Evolutionary conservation across 2,888 invertebrate genomes (phyloP).

Genomic region (Parasteatoda lunata): DNA sequence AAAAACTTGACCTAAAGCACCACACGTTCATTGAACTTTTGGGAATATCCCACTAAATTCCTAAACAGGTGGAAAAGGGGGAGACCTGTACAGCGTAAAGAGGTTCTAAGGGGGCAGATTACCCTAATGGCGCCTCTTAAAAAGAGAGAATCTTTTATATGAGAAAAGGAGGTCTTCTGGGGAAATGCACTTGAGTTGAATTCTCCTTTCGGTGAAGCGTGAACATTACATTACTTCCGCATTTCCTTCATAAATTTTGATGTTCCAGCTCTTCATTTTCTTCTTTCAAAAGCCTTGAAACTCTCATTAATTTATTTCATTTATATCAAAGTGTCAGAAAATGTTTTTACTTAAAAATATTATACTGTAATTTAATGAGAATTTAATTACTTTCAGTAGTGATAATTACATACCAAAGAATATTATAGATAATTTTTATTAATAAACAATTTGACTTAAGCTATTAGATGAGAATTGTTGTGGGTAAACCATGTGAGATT

Average conservation of each 20-base stretch:
- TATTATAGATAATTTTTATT: no score
- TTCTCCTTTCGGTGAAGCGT: neutral
- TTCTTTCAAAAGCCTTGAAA: no score
- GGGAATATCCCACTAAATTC: slow-evolving; percentile 31
- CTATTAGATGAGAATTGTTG: no score
- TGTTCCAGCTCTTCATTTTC: neutral
- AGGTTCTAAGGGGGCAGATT: neutral
- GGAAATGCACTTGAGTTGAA: slow-evolving; percentile 14
- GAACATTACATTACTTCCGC: neutral
- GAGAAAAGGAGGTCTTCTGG: slow-evolving; percentile 18
- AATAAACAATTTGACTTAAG: no score
- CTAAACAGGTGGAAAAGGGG: slow-evolving; percentile 51
- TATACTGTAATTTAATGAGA: no score
- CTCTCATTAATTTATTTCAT: no score
- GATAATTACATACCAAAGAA: no score
- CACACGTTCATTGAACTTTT: slow-evolving; percentile 30
- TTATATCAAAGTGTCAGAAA: no score
- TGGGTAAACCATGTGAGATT: no score
- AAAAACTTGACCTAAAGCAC: neutral
- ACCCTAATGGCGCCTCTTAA: slow-evolving; percentile 7
- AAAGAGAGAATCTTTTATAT: slow-evolving; percentile 1
- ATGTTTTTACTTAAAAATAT: no score
- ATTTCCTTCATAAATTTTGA: neutral
- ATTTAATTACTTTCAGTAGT: no score
- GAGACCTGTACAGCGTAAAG: neutral